Base-by-base conservation (phyloP, 2,113 vertebrate genomes). In the Pteruthius melanotis region DNA sequence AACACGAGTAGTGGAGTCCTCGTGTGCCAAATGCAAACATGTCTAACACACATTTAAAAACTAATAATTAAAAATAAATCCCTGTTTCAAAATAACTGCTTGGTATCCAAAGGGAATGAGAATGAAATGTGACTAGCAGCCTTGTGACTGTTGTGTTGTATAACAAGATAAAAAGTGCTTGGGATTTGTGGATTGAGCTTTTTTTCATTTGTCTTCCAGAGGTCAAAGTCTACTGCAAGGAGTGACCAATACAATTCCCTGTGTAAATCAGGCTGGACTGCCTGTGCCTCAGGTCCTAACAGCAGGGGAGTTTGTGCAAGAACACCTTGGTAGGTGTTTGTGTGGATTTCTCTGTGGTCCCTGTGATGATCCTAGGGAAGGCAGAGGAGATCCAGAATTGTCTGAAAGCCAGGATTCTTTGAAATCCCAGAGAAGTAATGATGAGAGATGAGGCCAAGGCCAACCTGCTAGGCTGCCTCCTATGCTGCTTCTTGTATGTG, bases 81-180 rank as follows among this genome's bases (percentile, higher is more conserved):
- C 19, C 21, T 4, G 1, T 85, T 90, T 85, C 26, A 70, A 59
- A 95, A 42, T 59, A 71, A 3, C 1, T 88, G 60, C 44, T 91
- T 52, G 59, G 30, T 92, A 66, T 70, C 84, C 66, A 77, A 80
- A 69, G 37, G 75, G 54, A 79, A 60, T 30, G 64, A 68, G 59
- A 91, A 91, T 40, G 35, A 90, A 92, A 88, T 60, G 75, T 24
- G 82, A 56, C 75, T 28, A 49, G 79, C 4, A 4, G 77, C 94
- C 94, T 90, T 88, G 90, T 95, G 92, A 97, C 92, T 77, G 53
- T 53, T 89, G 63, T 93, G 94, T 95, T 95, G 94, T 92, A 84
- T 96, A 96, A 96, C 52, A 23, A 93, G 96, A 96, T 95, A 86
- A 94, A 94, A 96, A 92, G 64, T 66, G 54, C 71, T 70, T 83